A percentile compares a stretch with the other conserved stretches of the same genome.
phyloP scores from a whole-genome alignment of 2,113 vertebrate genomes.

The Pardalotus punctatus region DNA sequence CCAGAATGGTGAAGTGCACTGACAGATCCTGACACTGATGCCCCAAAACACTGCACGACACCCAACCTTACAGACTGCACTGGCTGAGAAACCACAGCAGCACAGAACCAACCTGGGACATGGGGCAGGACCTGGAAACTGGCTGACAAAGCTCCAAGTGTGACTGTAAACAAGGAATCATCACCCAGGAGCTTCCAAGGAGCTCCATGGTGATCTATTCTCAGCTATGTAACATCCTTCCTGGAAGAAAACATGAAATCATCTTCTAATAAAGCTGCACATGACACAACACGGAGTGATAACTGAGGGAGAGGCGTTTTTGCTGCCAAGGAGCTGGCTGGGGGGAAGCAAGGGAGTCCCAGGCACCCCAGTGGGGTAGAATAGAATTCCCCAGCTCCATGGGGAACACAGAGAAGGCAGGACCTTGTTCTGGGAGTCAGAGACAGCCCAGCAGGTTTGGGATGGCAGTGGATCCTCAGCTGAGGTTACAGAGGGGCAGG shows the following conservation, averaged over 20 bases:
- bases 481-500: fast-evolving
- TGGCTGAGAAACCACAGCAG: background rate
- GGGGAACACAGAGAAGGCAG: background rate
- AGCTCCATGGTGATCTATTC: background rate
- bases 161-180: background rate
- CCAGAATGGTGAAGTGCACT: background rate
- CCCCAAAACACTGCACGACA: background rate
- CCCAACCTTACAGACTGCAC: no score
- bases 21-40: fast-evolving
- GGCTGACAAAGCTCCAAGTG: background rate
- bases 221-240: background rate
- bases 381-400: fast-evolving
- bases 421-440: background rate
- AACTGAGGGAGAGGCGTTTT: background rate
- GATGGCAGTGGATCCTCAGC: background rate
- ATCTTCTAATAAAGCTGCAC: background rate
- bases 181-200: background rate
- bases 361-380: fast-evolving
- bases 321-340: fast-evolving
- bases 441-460: background rate
- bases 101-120: background rate
- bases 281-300: fast-evolving
- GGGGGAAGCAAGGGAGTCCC: background rate
- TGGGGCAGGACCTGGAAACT: fast-evolving
- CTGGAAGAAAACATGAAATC: background rate